These are phyloP conservation scores for Drosophila stalkeri DNA, from an alignment of 2,888 invertebrate genomes.

Conservation along the genomic window DNA sequence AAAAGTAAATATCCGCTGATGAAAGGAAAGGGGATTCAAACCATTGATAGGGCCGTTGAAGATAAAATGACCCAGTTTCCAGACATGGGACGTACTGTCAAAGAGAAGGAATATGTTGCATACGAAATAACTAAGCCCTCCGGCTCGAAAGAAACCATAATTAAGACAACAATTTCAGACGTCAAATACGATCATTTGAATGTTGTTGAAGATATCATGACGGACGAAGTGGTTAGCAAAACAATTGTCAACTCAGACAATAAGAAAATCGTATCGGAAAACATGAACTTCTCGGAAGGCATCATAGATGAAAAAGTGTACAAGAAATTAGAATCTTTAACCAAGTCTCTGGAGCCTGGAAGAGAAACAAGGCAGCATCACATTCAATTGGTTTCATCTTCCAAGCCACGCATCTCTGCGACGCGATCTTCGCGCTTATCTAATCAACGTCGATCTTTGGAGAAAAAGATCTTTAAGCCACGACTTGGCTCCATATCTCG, in stretches of 20 bases:
- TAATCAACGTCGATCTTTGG: neutral
- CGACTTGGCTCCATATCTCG: neutral
- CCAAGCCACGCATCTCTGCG: no score
- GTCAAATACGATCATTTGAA: neutral
- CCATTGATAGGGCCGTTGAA: neutral
- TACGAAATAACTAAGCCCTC: neutral
- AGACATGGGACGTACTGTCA: neutral
- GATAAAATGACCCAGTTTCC: conserved; percentile 31
- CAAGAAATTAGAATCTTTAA: neutral
- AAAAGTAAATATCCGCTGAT: neutral
- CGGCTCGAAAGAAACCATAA: neutral
- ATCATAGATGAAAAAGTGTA: no score
- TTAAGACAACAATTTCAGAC: neutral
- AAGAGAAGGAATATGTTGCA: neutral
- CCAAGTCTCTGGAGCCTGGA: neutral
- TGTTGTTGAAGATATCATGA: neutral
- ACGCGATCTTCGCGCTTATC: neutral
- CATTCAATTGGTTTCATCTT: neutral
- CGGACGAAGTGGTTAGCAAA: no score
- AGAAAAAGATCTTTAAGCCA: neutral
- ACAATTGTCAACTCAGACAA: neutral
- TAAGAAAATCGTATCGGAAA: neutral
- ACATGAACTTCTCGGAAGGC: neutral
- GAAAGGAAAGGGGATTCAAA: conserved; percentile 11
- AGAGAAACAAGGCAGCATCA: neutral